Base-by-base conservation (phyloP, 2,113 vertebrate species). In the Hippocampus zosterae region DNA sequence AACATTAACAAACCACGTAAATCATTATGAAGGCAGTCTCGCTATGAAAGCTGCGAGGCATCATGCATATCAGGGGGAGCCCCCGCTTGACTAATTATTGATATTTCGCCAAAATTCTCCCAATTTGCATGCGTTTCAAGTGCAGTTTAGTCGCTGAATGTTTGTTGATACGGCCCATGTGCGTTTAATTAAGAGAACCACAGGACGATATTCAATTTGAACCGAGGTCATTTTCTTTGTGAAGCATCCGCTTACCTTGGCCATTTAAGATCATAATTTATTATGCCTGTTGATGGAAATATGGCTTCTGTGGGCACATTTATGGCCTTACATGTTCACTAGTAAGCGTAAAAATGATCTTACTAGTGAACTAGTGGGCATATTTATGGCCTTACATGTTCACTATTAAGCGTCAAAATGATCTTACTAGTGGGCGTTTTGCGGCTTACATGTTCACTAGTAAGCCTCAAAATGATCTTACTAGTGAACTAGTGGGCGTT, bases 21-120 rank as follows among this genome's bases (percentile, higher is more conserved):
- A 82, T 83, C 15, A 55, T 80, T 83, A 70, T 84, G 65, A 74
- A 84, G 75, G 80, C 66, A 75, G 67, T 77, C 71, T 71, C 80
- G 86, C 75, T 68, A 46, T 74, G n/a, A 63, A 62, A 81, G 75
- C 90, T 89, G 69, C 65, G 73, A 42, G 87, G 90, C 86, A 0
- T 72, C 74, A 41, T 71, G 78, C 78, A 80, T 80, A 83, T 80
- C 75, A 84, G 81, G 84, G 84, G 65, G 48, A 82, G 84, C 50
- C 75, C 65, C 70, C 80, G 81, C 69, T 79, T 81, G 75, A 77
- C 80, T 83, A 87, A 90, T 91, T 91, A 87, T 91, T 91, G 84
- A 87, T 83, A 83, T 29, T 79, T 71, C 55, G 76, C 81, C 79
- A 83, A 75, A 81, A 81, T 83, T 87, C 72, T 75, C 75, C 59